Base-by-base conservation (phyloP, 1,140 invertebrate genomes). In the Centruroides sculpturatus region DNA sequence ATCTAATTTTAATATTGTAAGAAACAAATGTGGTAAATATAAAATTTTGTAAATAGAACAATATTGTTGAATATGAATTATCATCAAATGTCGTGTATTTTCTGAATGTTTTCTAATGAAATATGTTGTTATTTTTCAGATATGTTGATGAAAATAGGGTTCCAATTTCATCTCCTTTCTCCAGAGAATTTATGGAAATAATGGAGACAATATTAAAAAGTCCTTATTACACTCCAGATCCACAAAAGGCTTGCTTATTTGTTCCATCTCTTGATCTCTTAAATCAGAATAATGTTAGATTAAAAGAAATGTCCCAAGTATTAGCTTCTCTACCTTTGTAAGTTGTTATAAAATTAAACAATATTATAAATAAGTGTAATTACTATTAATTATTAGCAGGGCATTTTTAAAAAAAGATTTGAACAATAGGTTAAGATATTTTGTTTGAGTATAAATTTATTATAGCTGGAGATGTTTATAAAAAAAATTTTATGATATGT, bases 241-340 rank as follows among this genome's bases (percentile, higher is more conserved):
- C 89, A 4, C 76, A 82, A 48, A 83, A 90, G 71, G 90, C 91
- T 5, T 95, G 91, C 69, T 74, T 95, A n/a, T 87, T 92, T 69
- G 75, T 94, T 48, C 87, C 89, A 59, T 85, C 86, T 13, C 81
- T 92, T 68, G 90, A 93, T 74, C 83, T 84, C 3, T 74, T 92
- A 7, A 90, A 90, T 78, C 86, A 92, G 71, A 86, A 90, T 70
- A 80, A 80, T 70, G 76, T 94, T 59, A 79, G 81, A 64, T 36
- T 69, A 48, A 81, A 84, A 72, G 79, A 86, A 73, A 83, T 85
- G n/a, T 84, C 85, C 34, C 79, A 84, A 72, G 85, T 85, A 47
- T 71, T 95, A 35, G 81, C 82, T 41, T 78, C 79, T 35, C 76
- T 95, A 51, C 79, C 83, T 69, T 83, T 83, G 88, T 92, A 80